phyloP scores from a whole-genome alignment of 2,888 invertebrate genomes.

The Macrostomum cliftonense region DNA sequence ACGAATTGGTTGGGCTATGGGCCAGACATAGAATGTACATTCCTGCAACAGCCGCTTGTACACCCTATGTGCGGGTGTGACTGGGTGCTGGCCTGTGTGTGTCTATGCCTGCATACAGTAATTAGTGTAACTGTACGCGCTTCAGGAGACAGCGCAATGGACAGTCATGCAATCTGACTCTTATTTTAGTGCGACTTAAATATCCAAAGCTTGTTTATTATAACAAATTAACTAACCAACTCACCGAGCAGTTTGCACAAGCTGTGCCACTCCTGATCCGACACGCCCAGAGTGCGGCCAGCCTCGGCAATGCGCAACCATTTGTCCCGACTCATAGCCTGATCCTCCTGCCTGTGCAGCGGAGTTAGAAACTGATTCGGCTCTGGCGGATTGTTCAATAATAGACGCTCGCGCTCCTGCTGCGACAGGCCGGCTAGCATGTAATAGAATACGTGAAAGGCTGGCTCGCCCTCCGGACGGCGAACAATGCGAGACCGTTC shows the following conservation, averaged over 20 bases:
- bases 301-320: conserved; percentile 61
- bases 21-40: no score
- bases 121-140: no score
- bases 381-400: conserved; percentile 29
- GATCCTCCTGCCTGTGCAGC: conserved; percentile 59
- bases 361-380: conserved; percentile 61
- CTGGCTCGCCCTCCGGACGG: conserved; percentile 52
- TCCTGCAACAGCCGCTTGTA: no score
- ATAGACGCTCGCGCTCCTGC: conserved; percentile 41
- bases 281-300: conserved; percentile 54
- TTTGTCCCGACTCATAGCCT: conserved; percentile 52
- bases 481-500: conserved; percentile 56
- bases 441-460: conserved; percentile 51
- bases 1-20: no score
- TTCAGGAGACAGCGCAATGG: no score
- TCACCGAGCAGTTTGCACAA: conserved; percentile 59
- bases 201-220: no score
- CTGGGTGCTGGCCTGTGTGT: no score
- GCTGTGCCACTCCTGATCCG: conserved; percentile 57
- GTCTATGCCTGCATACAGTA: no score
- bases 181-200: no score
- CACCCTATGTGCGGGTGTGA: no score
- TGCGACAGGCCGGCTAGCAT: conserved; percentile 56
- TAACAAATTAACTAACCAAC: no score
- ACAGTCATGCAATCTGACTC: no score